Base-by-base conservation (phyloP, 2,888 invertebrate species). In the Clostera curtula region DNA sequence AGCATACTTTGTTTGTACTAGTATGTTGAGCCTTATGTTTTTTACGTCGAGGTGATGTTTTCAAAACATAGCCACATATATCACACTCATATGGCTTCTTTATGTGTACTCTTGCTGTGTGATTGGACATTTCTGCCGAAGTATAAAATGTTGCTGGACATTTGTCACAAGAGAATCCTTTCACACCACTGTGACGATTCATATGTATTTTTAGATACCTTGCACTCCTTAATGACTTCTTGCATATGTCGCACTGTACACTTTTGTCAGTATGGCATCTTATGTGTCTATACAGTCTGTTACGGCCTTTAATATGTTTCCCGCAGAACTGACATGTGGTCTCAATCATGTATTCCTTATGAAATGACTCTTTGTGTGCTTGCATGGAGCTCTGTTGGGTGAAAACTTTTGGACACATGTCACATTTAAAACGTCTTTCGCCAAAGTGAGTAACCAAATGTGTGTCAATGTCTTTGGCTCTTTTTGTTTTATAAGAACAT, bases 251-350 rank as follows among this genome's bases (percentile, higher is more conserved):
- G 12, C 49, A 49, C 22, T 49, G 31, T 2, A 37, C 33, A 1
- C 15, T 16, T 5, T 22, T 27, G 0, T 41, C 27, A 1, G 33
- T 46, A 15, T 80, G 79, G 2, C 27, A 31, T 39, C 40, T 51
- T 14, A 77, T 40, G 24, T 80, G 80, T 10, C 56, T 50, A 16
- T 73, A 70, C 0, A 64, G 51, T 31, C 40, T 52, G 5, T 34
- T 40, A 1, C 75, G 59, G 0, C 77, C 74, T 34, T 49, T 56
- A 0, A 77, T 29, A 20, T 46, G 35, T 45, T 74, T 75, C 0
- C 80, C 80, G 22, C 80, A 80, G 10, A 52, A 56, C 4, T 72
- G 63, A 30, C 80, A 80, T 2, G 71, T 71, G 3, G 58, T 48
- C 43, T 70, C 63, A 2, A 50, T 31, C 19, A 39, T 40, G 17